Base-by-base conservation (phyloP, 2,888 invertebrate genomes). In the Luperina testacea region DNA sequence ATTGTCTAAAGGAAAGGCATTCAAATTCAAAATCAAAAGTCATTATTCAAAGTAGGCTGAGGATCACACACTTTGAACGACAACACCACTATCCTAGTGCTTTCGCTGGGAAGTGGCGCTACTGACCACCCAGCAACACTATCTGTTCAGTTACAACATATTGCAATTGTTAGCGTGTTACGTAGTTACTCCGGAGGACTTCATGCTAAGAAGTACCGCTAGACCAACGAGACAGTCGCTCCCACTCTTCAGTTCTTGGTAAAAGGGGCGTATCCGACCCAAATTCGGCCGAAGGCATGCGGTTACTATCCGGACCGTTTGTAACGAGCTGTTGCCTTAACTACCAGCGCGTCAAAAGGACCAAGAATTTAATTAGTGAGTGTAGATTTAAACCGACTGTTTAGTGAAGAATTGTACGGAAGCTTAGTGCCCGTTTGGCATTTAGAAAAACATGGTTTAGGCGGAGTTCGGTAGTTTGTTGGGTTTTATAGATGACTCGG, bases 371-470 rank as follows among this genome's bases (percentile, higher is more conserved):
- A 68, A 75, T 79, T 59, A 76, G 38, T 61, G 6, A 63, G 74
- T 74, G 86, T 57, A 57, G 76, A 75, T 80, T 82, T 27, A 59
- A 38, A 68, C n/a, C 42, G 65, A 9, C 32, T n/a, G 24, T 71
- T 70, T 70, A 51, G 69, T 42, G 61, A 63, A 57, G 53, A 83
- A 27, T 61, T 64, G 80, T 24, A 59, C 13, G 27, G 27, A 51
- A 59, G 64, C 27, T 73, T 45, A 32, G n/a, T n/a, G 13, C n/a
- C 32, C 69, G 13, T 77, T 77, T 53, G 68, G 32, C 51, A 32
- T 74, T 87, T 74, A 74, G 72, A 75, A 72, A 72, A 75, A 86
- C 85, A 87, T 74, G 81, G 57, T 70, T 81, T 0, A 69, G 85
- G 87, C 38, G 85, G 85, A 69, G 53, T 75, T 81, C 0, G 38